These are phyloP conservation scores for Anser cygnoides DNA, from an alignment of 2,113 vertebrate species.

Conservation along the genomic window DNA sequence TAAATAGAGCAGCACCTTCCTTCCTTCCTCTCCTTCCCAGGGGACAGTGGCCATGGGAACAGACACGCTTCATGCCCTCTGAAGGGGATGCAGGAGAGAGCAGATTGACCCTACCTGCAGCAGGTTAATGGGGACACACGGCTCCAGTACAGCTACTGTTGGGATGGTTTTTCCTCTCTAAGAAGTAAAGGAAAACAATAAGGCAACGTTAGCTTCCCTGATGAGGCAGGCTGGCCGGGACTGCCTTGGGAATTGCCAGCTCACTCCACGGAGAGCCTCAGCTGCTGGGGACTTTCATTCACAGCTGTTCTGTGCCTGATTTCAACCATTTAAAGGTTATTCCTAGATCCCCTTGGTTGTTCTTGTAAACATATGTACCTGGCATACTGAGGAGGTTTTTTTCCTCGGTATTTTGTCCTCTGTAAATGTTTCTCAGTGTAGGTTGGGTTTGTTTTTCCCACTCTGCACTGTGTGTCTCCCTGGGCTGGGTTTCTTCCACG, in stretches of 20 bases:
- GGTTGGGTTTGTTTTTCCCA: not conserved
- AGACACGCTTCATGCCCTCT: not conserved
- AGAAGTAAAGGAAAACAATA: not conserved
- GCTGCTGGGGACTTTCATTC: not conserved
- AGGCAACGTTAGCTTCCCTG: not conserved
- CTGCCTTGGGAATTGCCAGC: constrained; percentile 5
- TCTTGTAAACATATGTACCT: not conserved
- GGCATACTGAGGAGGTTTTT: not conserved
- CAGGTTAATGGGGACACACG: not conserved
- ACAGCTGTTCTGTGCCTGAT: not conserved
- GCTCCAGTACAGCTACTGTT: not conserved
- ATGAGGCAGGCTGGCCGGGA: not conserved
- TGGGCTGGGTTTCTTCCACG: not conserved
- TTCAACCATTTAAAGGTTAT: not conserved
- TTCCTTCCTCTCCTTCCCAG: not conserved
- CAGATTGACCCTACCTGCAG: not conserved
- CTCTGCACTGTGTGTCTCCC: not conserved
- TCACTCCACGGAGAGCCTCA: not conserved
- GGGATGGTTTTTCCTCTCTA: not conserved
- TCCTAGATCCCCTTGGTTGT: not conserved
- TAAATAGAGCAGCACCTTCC: constrained; percentile 9
- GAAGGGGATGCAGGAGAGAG: not conserved
- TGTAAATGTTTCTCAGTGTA: not conserved
- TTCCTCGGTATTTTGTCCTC: not conserved
- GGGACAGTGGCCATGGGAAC: constrained; percentile 9